Conservation (phyloP, 2,888 invertebrate genomes). For the Lithophane leautieri region DNA sequence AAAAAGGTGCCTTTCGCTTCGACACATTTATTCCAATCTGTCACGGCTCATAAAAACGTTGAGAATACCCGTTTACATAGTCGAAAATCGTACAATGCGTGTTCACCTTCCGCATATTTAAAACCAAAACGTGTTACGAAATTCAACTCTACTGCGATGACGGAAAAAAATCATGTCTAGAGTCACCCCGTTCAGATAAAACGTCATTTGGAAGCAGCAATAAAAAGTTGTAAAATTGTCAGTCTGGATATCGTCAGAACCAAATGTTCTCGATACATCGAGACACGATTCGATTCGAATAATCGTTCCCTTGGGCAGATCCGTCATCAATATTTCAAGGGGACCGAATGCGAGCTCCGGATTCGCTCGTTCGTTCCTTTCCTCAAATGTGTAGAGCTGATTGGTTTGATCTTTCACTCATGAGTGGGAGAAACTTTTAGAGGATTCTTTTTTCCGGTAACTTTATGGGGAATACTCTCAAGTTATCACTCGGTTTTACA, state of each 20-base stretch:
- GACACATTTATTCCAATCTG: slow-evolving; percentile 77
- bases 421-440: slow-evolving; percentile 54
- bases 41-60: slow-evolving; percentile 75
- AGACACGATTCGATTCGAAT: slow-evolving; percentile 76
- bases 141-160: slow-evolving; percentile 62
- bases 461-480: neutral
- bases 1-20: slow-evolving; percentile 62
- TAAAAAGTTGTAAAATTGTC: slow-evolving; percentile 80
- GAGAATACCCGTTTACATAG: slow-evolving; percentile 75
- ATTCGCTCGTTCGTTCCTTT: slow-evolving; percentile 76
- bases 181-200: slow-evolving; percentile 58
- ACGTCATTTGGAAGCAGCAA: slow-evolving; percentile 68
- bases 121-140: slow-evolving; percentile 60
- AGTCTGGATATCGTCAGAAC: slow-evolving; percentile 71
- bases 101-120: slow-evolving; percentile 55
- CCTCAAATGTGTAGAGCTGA: slow-evolving; percentile 73
- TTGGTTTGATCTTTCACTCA: slow-evolving; percentile 75
- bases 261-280: slow-evolving; percentile 75
- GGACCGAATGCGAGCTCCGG: slow-evolving; percentile 75
- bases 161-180: slow-evolving; percentile 48
- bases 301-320: slow-evolving; percentile 81
- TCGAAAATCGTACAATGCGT: slow-evolving; percentile 72
- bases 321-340: slow-evolving; percentile 84
- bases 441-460: slow-evolving; percentile 9
- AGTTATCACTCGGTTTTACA: neutral